phyloP scores from a whole-genome alignment of 2,113 vertebrate genomes.

The Syrrhaptes paradoxus region DNA sequence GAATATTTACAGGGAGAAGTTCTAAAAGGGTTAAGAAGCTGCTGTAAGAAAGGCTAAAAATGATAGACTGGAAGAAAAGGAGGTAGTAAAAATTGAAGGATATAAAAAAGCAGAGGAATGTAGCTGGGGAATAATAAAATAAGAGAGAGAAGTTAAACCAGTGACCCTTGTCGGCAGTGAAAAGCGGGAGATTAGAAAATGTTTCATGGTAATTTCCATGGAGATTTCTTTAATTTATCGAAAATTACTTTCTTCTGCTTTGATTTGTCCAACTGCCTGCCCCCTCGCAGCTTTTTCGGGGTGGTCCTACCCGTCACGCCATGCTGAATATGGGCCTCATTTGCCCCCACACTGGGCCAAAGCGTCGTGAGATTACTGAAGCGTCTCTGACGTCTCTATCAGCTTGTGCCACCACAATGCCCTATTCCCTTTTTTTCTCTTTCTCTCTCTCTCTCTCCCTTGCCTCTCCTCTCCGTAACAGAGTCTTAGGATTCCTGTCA shows the following conservation, averaged over 20 bases:
- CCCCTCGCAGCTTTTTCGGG: constrained; percentile 84
- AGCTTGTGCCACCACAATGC: constrained; percentile 82
- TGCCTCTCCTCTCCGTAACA: constrained; percentile 59
- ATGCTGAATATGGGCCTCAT: constrained; percentile 80
- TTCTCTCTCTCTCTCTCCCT: constrained; percentile 45
- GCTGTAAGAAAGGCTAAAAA: constrained; percentile 55
- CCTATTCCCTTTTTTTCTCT: constrained; percentile 53
- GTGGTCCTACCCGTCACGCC: constrained; percentile 91
- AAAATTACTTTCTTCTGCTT: constrained; percentile 92
- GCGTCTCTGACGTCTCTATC: constrained; percentile 94
- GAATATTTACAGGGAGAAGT: constrained; percentile 53
- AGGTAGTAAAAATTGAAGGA: constrained; percentile 62
- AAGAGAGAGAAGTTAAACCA: constrained; percentile 86
- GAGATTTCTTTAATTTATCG: constrained; percentile 99
- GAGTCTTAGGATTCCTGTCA: constrained; percentile 87
- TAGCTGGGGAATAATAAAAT: constrained; percentile 83
- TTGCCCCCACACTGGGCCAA: constrained; percentile 86
- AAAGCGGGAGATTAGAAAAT: constrained; percentile 98
- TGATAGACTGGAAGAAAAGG: constrained; percentile 53
- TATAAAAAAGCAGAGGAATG: constrained; percentile 78
- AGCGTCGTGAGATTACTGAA: constrained; percentile 90
- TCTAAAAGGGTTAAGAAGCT: constrained; percentile 67
- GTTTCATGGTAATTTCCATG: constrained; percentile 99
- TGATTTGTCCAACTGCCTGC: constrained; percentile 87
- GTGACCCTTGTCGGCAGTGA: constrained; percentile 95